Evolutionary conservation across 2,797 vertebrate species (phyloP).

Genomic region (Acipenser oxyrinchus): DNA sequence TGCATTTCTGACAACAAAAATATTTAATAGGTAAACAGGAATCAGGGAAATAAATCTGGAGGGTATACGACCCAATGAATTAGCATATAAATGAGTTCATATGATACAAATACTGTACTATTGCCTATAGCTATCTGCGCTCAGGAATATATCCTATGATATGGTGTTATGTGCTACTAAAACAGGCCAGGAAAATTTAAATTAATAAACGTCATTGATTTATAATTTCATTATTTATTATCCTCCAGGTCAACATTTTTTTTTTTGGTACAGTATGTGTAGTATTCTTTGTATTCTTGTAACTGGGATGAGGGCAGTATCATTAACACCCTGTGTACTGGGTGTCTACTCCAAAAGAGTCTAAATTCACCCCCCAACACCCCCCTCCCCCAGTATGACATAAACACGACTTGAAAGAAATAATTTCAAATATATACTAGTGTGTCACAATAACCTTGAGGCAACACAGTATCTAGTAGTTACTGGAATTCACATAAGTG

Average conservation of each 20-base stretch:
- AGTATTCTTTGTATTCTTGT: slow-evolving; percentile 5
- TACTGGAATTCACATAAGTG: too few relatives aligned
- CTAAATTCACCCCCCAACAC: too few relatives aligned
- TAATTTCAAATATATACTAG: too few relatives aligned
- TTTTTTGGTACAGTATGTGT: slow-evolving; percentile 29
- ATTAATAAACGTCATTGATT: slow-evolving; percentile 73
- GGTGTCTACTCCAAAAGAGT: too few relatives aligned
- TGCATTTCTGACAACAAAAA: slow-evolving; percentile 59
- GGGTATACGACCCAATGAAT: slow-evolving; percentile 88
- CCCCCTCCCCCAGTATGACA: too few relatives aligned
- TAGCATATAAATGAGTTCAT: slow-evolving; percentile 98
- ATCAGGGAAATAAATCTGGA: slow-evolving; percentile 86
- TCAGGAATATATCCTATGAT: slow-evolving; percentile 64
- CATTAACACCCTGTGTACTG: too few relatives aligned
- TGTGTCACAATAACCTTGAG: too few relatives aligned
- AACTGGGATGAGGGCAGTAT: too few relatives aligned
- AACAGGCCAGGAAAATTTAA: slow-evolving; percentile 70
- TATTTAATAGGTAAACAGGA: slow-evolving; percentile 84
- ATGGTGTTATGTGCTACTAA: slow-evolving; percentile 43
- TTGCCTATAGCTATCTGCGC: slow-evolving; percentile 81
- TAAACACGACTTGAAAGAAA: too few relatives aligned
- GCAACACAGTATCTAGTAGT: too few relatives aligned
- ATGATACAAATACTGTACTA: slow-evolving; percentile 92
- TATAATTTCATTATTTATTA: slow-evolving; percentile 60
- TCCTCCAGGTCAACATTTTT: slow-evolving; percentile 28